These are phyloP conservation scores for Indri indri DNA, from an alignment of 2,113 vertebrate genomes.

Conservation along the genomic window DNA sequence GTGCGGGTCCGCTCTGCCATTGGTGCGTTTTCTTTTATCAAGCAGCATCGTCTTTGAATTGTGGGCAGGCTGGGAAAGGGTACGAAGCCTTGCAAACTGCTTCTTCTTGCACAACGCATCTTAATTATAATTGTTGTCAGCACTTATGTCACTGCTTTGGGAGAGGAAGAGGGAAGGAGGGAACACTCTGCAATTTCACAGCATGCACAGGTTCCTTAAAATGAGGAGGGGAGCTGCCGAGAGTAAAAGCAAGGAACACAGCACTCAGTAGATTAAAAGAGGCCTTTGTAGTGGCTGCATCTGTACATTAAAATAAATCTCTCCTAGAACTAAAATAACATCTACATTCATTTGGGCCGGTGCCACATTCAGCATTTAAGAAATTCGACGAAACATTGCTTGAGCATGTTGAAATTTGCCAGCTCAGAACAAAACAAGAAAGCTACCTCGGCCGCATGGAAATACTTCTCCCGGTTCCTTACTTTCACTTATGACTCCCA, in stretches of 20 bases:
- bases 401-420: constrained; percentile 67
- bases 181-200: background rate
- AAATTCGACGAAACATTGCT: constrained; percentile 73
- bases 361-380: constrained; percentile 71
- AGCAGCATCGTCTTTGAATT: background rate
- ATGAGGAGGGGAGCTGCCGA: background rate
- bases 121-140: constrained; percentile 45
- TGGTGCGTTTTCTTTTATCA: background rate
- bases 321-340: constrained; percentile 72
- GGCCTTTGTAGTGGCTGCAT: constrained; percentile 70
- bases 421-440: constrained; percentile 67
- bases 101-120: constrained; percentile 12
- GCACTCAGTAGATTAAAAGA: constrained; percentile 57
- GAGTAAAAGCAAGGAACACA: background rate
- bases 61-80: background rate
- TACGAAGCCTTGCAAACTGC: background rate
- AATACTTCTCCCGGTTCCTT: constrained; percentile 10
- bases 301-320: constrained; percentile 76
- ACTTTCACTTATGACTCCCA: constrained; percentile 63
- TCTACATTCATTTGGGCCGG: constrained; percentile 67
- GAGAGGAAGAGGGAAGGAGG: background rate
- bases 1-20: background rate
- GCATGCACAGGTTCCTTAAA: background rate
- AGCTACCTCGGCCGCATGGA: background rate
- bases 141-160: background rate